Evolutionary conservation across 1,140 invertebrate genomes (phyloP).

Genomic region (Trachymyrmex septentrionalis): DNA sequence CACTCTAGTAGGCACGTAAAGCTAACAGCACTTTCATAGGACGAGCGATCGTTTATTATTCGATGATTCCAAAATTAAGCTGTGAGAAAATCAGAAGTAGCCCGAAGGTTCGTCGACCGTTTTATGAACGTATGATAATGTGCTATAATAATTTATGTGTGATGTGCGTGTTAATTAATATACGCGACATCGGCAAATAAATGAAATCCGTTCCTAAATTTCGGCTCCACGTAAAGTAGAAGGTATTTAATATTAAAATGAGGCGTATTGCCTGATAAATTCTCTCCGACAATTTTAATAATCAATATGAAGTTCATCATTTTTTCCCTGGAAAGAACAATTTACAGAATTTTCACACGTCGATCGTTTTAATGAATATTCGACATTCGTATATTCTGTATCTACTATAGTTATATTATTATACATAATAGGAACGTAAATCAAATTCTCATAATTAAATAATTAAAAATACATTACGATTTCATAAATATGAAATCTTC

Average conservation of each 20-base stretch:
- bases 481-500: constrained; percentile 5
- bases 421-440: neutral
- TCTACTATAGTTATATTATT: neutral
- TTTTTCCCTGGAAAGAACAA: neutral
- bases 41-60: neutral
- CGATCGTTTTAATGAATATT: neutral
- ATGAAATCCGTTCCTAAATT: constrained; percentile 7
- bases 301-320: neutral
- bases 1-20: neutral
- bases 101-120: constrained; percentile 5
- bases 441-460: constrained; percentile 11
- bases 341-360: neutral
- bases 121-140: constrained; percentile 25
- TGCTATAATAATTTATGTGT: constrained; percentile 5
- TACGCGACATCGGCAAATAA: constrained; percentile 11
- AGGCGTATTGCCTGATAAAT: neutral
- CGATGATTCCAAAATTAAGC: constrained; percentile 1
- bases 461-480: neutral
- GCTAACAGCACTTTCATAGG: constrained; percentile 30
- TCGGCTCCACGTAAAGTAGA: neutral
- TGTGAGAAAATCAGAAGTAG: neutral
- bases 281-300: neutral
- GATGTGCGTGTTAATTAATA: constrained; percentile 17
- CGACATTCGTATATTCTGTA: neutral
- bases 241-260: constrained; percentile 21